Percentiles rank a stretch among this genome's conserved stretches.
Evolutionary conservation across 2,113 vertebrate genomes (phyloP).

Genomic region (Tetrax tetrax): DNA sequence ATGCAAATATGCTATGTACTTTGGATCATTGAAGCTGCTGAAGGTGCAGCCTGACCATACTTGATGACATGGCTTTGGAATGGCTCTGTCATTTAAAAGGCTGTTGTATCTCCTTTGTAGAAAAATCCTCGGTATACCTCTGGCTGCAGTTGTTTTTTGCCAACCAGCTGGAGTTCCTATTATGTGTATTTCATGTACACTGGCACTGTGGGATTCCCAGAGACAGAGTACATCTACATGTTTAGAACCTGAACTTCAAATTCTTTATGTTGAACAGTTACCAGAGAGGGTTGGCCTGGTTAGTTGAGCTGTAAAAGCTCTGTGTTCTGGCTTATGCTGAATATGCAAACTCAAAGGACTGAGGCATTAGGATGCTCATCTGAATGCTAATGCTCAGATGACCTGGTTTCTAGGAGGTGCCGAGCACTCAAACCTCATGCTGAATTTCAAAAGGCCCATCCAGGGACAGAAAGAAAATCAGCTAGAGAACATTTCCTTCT

Average conservation of each 20-base stretch:
- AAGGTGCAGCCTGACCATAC: background rate
- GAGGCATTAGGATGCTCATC: conserved; percentile 2
- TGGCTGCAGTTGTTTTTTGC: background rate
- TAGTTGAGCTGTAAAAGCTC: background rate
- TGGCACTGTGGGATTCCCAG: background rate
- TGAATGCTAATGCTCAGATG: conserved; percentile 31
- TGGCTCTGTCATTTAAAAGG: background rate
- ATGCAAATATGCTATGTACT: background rate
- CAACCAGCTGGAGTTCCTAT: background rate
- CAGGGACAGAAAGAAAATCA: background rate
- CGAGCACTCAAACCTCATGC: background rate
- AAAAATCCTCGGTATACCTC: background rate
- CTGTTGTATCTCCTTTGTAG: background rate
- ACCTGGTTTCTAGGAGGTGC: conserved; percentile 12
- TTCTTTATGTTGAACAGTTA: background rate
- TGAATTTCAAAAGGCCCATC: conserved; percentile 4
- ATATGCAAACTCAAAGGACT: background rate
- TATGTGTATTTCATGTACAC: background rate
- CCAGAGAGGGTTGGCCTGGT: background rate
- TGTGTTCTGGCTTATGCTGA: background rate
- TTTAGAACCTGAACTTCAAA: background rate
- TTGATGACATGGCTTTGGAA: background rate
- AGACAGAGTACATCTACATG: background rate
- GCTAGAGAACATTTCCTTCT: background rate
- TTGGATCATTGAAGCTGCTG: background rate